Evolutionary conservation across 2,888 invertebrate species (phyloP).

Genomic region (Coremacera marginata): DNA sequence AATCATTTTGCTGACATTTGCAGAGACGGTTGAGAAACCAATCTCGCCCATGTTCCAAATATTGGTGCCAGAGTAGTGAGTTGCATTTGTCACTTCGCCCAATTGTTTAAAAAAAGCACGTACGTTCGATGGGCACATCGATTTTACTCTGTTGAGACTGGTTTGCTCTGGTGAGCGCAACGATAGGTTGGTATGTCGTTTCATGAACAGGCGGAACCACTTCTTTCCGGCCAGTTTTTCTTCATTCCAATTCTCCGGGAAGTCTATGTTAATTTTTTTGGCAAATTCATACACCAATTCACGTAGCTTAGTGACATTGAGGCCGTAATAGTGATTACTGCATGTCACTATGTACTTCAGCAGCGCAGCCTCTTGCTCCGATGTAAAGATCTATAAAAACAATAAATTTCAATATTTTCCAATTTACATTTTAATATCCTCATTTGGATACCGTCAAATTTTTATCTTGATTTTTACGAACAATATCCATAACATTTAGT

Average conservation of each 20-base stretch:
- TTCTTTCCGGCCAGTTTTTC: neutral
- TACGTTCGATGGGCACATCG: constrained; percentile 42
- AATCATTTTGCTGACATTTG: constrained; percentile 35
- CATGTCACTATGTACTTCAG: no score
- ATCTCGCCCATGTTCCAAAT: constrained; percentile 44
- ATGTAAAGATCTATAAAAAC: no score
- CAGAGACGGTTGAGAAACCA: constrained; percentile 38
- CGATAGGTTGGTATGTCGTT: constrained; percentile 31
- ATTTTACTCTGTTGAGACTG: constrained; percentile 50
- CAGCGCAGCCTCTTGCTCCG: no score
- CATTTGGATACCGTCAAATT: no score
- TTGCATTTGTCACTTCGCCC: neutral
- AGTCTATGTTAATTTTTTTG: neutral
- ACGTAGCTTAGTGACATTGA: neutral
- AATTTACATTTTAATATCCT: no score
- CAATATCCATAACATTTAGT: no score
- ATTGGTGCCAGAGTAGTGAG: neutral
- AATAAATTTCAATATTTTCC: no score
- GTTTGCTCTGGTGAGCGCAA: constrained; percentile 37
- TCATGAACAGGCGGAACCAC: constrained; percentile 41
- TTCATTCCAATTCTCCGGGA: constrained; percentile 22
- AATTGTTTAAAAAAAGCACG: constrained; percentile 36
- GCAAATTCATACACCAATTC: constrained; percentile 30
- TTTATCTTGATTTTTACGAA: no score
- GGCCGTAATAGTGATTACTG: neutral